phyloP scores from a whole-genome alignment of 2,797 vertebrate species.

The Cirrhinus mrigala region DNA sequence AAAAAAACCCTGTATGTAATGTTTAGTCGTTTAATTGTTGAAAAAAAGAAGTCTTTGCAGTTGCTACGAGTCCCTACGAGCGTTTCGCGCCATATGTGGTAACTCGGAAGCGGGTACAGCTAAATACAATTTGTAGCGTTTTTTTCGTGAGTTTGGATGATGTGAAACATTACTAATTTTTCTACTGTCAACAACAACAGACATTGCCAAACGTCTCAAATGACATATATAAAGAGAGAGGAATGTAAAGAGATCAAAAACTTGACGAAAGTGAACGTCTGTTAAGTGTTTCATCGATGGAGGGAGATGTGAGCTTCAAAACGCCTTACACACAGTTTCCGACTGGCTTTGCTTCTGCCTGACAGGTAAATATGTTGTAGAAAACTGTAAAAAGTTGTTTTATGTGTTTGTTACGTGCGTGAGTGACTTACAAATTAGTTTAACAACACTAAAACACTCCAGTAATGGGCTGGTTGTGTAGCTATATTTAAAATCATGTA shows the following conservation, averaged over 20 bases:
- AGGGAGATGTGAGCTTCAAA: neutral
- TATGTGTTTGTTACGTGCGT: neutral
- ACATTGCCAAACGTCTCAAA: neutral
- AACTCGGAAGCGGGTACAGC: neutral
- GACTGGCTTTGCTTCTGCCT: neutral
- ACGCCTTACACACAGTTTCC: too few species aligned
- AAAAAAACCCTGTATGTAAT: neutral
- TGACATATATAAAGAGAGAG: neutral
- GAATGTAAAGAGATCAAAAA: neutral
- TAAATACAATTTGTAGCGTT: neutral
- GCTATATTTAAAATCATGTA: neutral
- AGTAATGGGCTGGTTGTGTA: neutral
- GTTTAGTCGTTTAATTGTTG: neutral
- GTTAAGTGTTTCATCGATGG: neutral
- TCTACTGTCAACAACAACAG: neutral
- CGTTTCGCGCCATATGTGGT: neutral
- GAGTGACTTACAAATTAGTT: neutral
- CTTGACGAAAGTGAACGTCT: neutral
- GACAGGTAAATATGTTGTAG: neutral
- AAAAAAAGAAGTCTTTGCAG: neutral
- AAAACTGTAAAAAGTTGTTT: neutral
- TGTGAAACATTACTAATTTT: neutral
- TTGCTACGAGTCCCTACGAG: neutral
- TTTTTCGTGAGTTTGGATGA: neutral
- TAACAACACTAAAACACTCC: neutral